A percentile compares a stretch with the other conserved stretches of the same genome.
Conservation (phyloP, 2,113 vertebrate species). For the Cynoglossus semilaevis region DNA sequence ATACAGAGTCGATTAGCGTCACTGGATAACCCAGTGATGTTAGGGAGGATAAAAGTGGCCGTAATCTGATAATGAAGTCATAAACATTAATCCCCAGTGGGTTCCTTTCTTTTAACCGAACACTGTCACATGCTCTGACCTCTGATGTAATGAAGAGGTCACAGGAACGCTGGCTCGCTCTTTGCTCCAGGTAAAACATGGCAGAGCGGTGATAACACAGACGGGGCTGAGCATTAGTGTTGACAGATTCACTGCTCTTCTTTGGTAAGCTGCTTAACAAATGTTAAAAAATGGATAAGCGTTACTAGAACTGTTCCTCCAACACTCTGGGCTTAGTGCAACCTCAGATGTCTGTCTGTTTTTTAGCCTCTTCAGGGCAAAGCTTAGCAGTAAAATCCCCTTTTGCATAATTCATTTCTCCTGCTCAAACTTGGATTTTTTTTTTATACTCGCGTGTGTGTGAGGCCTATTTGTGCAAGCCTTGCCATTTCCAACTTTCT, state of each 20-base stretch:
- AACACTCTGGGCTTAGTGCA: neutral
- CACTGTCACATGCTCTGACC: neutral
- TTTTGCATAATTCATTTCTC: slow-evolving; percentile 52
- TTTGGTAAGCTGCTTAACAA: slow-evolving; percentile 33
- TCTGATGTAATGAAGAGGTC: neutral
- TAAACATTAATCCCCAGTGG: neutral
- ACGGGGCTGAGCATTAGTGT: slow-evolving; percentile 11
- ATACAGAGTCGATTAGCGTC: slow-evolving; percentile 1
- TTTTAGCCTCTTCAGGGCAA: slow-evolving; percentile 6
- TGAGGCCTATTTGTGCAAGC: slow-evolving; percentile 21
- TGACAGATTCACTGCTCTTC: slow-evolving; percentile 2
- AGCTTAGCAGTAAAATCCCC: slow-evolving; percentile 26
- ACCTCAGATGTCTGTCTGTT: slow-evolving; percentile 9
- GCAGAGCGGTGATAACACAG: neutral
- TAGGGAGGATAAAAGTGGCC: slow-evolving; percentile 1
- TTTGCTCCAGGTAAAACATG: slow-evolving; percentile 6
- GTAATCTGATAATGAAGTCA: slow-evolving; percentile 13
- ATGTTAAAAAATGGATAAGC: slow-evolving; percentile 33
- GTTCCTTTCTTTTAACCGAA: neutral
- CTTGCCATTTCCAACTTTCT: slow-evolving; percentile 6
- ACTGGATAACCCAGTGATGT: slow-evolving; percentile 2
- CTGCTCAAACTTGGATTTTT: slow-evolving; percentile 38
- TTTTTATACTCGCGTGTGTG: too few relatives aligned
- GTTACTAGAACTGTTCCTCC: neutral
- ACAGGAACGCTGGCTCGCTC: neutral